Conservation (phyloP, 2,113 vertebrate genomes). For the Crotalus helleri region DNA sequence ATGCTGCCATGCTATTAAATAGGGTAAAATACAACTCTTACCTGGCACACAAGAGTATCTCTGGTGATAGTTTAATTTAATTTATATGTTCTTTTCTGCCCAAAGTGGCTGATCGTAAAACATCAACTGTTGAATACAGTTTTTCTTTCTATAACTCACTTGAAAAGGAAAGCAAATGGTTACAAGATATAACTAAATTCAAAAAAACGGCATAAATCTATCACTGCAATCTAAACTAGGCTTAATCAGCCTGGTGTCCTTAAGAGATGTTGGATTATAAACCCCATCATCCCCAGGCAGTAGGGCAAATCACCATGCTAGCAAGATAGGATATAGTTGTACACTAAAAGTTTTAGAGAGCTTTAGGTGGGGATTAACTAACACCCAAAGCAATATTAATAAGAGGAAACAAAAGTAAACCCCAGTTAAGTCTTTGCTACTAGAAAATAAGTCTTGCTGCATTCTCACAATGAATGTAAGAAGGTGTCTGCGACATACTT, state of each 20-base stretch:
- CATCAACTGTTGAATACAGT: not conserved
- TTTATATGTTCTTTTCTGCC: not conserved
- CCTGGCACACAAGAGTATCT: not conserved
- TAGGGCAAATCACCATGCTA: not conserved
- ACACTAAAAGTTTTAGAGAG: not conserved
- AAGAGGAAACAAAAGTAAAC: not conserved
- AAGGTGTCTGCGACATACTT: not conserved
- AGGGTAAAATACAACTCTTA: not conserved
- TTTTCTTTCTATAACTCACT: not conserved
- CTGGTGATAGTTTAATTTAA: not conserved
- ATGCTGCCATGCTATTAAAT: not conserved
- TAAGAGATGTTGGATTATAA: not conserved
- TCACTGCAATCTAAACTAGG: not conserved
- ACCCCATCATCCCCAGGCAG: not conserved
- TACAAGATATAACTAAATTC: not conserved
- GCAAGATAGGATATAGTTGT: not conserved
- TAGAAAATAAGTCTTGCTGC: not conserved
- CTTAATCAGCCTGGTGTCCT: not conserved
- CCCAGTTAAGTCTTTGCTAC: not conserved
- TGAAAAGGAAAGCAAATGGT: not conserved
- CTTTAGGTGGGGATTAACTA: not conserved
- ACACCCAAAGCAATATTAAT: not conserved
- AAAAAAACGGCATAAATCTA: not conserved
- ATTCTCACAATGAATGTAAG: not conserved
- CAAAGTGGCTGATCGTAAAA: not conserved